Conservation (phyloP, 2,113 vertebrate genomes). For the Dicrurus megarhynchus region DNA sequence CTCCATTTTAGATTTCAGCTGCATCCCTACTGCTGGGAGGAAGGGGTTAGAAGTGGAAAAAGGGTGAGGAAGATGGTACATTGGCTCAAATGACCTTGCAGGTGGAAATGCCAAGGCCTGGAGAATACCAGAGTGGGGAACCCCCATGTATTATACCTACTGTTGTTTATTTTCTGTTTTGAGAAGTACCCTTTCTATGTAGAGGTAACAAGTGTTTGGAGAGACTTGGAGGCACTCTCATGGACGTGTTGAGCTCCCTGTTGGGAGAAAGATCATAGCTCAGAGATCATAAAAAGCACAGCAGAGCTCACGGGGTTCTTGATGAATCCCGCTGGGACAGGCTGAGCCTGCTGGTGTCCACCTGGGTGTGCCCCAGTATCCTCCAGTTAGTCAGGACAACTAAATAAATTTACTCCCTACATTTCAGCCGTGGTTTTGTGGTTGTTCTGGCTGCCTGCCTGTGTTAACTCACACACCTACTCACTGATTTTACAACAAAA, state of each 20-base stretch:
- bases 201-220: neutral
- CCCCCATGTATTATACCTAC: neutral
- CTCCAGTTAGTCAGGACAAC: too few relatives aligned
- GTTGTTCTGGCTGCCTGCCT: neutral
- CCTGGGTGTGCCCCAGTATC: neutral
- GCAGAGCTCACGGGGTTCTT: neutral
- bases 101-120: neutral
- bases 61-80: neutral
- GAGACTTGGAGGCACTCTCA: neutral
- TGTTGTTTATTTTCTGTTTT: neutral
- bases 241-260: fast-evolving
- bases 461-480: neutral
- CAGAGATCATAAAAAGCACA: neutral
- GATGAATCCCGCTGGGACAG: neutral
- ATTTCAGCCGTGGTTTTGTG: neutral
- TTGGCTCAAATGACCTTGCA: neutral
- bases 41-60: neutral
- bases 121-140: neutral
- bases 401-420: neutral
- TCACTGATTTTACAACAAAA: neutral
- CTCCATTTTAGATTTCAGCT: neutral
- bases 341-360: too few relatives aligned
- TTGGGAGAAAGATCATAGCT: neutral
- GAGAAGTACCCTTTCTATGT: neutral
- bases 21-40: neutral